Percentiles rank a stretch among this genome's conserved stretches.
Conservation (phyloP, 2,888 invertebrate genomes). For the Eupithecia abbreviata region DNA sequence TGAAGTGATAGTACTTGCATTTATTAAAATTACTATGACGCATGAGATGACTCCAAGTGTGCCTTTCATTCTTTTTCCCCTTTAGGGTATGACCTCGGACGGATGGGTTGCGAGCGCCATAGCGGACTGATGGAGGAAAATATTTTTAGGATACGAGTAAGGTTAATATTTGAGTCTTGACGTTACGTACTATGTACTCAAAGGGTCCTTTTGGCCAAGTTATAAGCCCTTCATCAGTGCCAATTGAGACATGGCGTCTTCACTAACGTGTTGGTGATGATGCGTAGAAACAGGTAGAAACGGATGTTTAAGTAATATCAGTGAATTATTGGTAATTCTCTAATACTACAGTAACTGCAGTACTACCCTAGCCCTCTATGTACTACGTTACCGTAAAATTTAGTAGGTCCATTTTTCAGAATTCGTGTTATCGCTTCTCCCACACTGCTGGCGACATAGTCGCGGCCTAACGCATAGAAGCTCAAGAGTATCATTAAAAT, state of each 20-base stretch:
- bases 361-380: not conserved
- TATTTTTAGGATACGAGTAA: not conserved
- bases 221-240: too few relatives aligned
- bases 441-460: not conserved
- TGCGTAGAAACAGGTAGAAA: too few relatives aligned
- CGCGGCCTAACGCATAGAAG: not conserved
- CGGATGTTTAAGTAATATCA: too few relatives aligned
- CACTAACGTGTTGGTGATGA: too few relatives aligned
- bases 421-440: not conserved
- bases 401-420: not conserved
- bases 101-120: not conserved
- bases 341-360: too few relatives aligned
- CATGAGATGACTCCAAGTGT: not conserved
- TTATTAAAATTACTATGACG: not conserved
- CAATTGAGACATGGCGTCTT: too few relatives aligned
- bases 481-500: slow-evolving; percentile 25
- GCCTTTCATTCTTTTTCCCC: not conserved
- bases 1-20: not conserved
- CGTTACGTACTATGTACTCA: too few relatives aligned
- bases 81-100: not conserved
- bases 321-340: too few relatives aligned
- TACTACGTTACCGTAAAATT: not conserved
- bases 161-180: too few relatives aligned
- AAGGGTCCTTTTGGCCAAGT: not conserved
- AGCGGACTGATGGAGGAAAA: not conserved